Evolutionary conservation across 2,888 invertebrate species (phyloP).

Genomic region (Nyleta sp.): DNA sequence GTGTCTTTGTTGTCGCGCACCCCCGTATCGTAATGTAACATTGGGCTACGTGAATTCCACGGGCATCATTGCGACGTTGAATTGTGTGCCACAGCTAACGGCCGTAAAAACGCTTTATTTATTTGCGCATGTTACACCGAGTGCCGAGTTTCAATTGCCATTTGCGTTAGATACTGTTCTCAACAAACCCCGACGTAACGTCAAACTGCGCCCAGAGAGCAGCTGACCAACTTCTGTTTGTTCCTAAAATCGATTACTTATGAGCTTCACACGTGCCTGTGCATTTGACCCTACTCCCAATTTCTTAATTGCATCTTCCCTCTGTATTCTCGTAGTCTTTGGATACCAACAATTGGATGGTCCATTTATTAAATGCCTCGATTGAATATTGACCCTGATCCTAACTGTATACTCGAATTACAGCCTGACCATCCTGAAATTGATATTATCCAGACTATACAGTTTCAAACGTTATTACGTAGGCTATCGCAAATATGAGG

Average conservation of each 20-base stretch:
- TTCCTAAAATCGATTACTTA: slow-evolving; percentile 48
- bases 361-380: slow-evolving; percentile 10
- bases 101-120: slow-evolving; percentile 34
- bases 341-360: slow-evolving; percentile 28
- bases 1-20: slow-evolving; percentile 14
- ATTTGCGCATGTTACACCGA: slow-evolving; percentile 44
- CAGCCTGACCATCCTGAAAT: slow-evolving; percentile 15
- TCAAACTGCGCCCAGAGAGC: slow-evolving; percentile 28
- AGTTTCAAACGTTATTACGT: slow-evolving; percentile 41
- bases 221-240: slow-evolving; percentile 48
- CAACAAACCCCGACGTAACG: slow-evolving; percentile 30
- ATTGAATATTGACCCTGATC: slow-evolving; percentile 13
- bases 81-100: slow-evolving; percentile 15
- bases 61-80: slow-evolving; percentile 9
- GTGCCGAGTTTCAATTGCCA: slow-evolving; percentile 28
- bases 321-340: slow-evolving; percentile 30
- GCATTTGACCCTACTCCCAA: slow-evolving; percentile 46
- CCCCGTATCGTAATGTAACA: slow-evolving; percentile 22
- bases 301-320: slow-evolving; percentile 55
- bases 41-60: slow-evolving; percentile 15
- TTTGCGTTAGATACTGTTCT: slow-evolving; percentile 43
- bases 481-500: slow-evolving; percentile 25
- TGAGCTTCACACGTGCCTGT: slow-evolving; percentile 56
- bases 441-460: slow-evolving; percentile 31
- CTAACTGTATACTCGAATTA: slow-evolving; percentile 13